Conservation (phyloP, 2,113 vertebrate genomes). For the Collichthys lucidus region DNA sequence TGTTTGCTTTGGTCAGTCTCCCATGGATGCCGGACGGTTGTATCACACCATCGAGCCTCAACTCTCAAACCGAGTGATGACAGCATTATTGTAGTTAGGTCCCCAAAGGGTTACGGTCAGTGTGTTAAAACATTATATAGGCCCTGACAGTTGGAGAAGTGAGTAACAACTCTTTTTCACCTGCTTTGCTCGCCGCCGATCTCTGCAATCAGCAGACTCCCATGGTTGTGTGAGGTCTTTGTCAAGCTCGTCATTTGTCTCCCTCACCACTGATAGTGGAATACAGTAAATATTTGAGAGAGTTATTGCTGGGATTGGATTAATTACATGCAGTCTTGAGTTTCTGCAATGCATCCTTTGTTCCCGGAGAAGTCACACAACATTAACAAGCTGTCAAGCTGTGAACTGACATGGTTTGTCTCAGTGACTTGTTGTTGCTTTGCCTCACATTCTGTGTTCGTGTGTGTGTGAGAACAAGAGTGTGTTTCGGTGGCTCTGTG, state of each 20-base stretch:
- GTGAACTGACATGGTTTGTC: constrained; percentile 70
- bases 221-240: constrained; percentile 67
- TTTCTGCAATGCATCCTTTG: constrained; percentile 69
- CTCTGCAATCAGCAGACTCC: constrained; percentile 30
- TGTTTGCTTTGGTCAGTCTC: constrained; percentile 79
- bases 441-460: background rate
- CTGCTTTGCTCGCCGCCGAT: constrained; percentile 46
- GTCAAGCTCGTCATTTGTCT: constrained; percentile 58
- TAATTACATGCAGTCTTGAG: constrained; percentile 69
- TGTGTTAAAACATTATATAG: constrained; percentile 65
- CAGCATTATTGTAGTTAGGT: constrained; percentile 68
- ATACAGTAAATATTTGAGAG: constrained; percentile 75
- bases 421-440: constrained; percentile 55
- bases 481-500: constrained; percentile 18
- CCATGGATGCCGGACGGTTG: constrained; percentile 69
- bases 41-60: constrained; percentile 48
- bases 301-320: constrained; percentile 73
- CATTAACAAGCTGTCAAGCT: constrained; percentile 76
- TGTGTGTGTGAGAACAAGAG: background rate
- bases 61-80: constrained; percentile 68
- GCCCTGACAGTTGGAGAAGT: constrained; percentile 34
- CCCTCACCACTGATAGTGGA: constrained; percentile 48
- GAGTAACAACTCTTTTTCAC: constrained; percentile 64
- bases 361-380: constrained; percentile 72
- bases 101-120: constrained; percentile 52